phyloP scores from a whole-genome alignment of 2,888 invertebrate genomes.

The Acrobasis repandana region DNA sequence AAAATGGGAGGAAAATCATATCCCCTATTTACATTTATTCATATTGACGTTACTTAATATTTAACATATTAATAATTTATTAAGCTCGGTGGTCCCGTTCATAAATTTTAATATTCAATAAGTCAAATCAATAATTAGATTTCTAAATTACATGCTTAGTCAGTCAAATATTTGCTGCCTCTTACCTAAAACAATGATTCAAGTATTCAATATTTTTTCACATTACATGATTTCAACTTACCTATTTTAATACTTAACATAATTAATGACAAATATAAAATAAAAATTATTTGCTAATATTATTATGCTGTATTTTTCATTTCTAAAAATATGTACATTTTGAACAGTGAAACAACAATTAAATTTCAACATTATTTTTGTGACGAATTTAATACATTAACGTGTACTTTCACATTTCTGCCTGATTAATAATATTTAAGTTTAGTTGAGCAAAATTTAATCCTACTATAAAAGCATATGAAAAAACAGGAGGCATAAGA shows the following conservation, averaged over 20 bases:
- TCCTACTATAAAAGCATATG: background rate
- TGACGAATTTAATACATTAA: background rate
- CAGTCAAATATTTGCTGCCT: constrained; percentile 6
- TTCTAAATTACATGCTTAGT: constrained; percentile 11
- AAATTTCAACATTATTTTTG: background rate
- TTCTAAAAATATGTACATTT: constrained; percentile 6
- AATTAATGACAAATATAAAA: background rate
- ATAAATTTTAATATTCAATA: constrained; percentile 22
- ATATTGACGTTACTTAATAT: background rate
- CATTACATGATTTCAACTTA: background rate
- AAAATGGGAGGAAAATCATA: too few species aligned
- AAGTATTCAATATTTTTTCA: background rate
- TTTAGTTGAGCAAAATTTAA: background rate
- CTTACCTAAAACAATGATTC: background rate
- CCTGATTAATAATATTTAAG: background rate
- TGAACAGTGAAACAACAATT: background rate
- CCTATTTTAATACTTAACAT: background rate
- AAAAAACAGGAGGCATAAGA: too few species aligned
- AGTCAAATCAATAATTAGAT: constrained; percentile 18
- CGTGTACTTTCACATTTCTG: too few species aligned
- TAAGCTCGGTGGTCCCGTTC: constrained; percentile 37
- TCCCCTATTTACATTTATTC: too few species aligned
- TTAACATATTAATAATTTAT: constrained; percentile 25
- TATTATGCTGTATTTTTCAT: constrained; percentile 4
- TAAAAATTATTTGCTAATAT: background rate